Evolutionary conservation across 2,888 invertebrate species (phyloP).

Genomic region (Heteromyza rotundicornis): DNA sequence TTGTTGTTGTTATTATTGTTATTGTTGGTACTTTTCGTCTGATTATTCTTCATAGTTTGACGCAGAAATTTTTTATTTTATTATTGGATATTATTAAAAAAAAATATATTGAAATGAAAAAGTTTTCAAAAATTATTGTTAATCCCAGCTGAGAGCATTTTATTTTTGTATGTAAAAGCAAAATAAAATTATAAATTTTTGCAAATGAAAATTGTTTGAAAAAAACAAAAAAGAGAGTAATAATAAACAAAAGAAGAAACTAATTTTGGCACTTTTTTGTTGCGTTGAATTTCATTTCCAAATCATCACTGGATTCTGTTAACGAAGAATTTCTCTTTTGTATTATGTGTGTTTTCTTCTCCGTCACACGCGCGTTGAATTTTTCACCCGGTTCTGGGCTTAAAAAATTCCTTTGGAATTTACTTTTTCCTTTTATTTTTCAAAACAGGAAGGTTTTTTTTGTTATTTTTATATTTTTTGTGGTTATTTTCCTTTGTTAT

Average conservation of each 20-base stretch:
- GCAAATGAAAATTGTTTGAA: conserved; percentile 7
- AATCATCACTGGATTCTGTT: no score
- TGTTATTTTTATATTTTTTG: background rate
- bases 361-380: no score
- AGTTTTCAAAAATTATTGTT: no score
- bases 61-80: conserved; percentile 20
- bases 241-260: conserved; percentile 2
- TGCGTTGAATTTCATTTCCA: conserved; percentile 3
- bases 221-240: background rate
- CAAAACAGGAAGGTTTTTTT: background rate
- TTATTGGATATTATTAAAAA: conserved; percentile 4
- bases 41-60: conserved; percentile 55
- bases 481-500: background rate
- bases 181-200: conserved; percentile 5
- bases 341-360: no score
- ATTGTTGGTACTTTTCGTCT: conserved; percentile 40
- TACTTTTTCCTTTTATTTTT: conserved; percentile 1
- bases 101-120: conserved; percentile 13
- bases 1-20: conserved; percentile 33
- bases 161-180: no score
- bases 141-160: no score
- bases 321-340: no score
- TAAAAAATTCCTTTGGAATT: conserved; percentile 9
- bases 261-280: background rate
- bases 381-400: conserved; percentile 2